phyloP scores from a whole-genome alignment of 2,888 invertebrate genomes.

The Drosophila merina region DNA sequence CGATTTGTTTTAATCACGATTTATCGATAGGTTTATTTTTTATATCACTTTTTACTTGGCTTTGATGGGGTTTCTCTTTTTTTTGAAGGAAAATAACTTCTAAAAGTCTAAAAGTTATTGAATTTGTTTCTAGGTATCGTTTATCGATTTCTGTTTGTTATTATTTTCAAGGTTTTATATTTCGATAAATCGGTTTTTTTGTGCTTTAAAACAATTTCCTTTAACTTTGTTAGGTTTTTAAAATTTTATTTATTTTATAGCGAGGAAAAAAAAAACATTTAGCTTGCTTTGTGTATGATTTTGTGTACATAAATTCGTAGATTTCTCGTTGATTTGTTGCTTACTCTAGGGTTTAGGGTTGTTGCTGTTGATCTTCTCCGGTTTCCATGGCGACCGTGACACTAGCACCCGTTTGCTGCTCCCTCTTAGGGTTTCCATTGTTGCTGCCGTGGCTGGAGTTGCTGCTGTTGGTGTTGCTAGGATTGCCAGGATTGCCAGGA shows the following conservation, averaged over 20 bases:
- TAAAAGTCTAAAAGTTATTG: too few species aligned
- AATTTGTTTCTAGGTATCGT: too few species aligned
- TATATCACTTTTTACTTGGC: too few species aligned
- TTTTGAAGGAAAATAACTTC: too few species aligned
- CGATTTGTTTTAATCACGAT: background rate
- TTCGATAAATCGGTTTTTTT: background rate
- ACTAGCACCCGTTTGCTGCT: slow-evolving; percentile 20
- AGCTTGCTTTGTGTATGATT: slow-evolving; percentile 14
- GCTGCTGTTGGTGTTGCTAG: slow-evolving; percentile 33
- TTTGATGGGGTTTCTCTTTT: too few species aligned
- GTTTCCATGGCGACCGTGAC: background rate
- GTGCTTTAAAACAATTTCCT: background rate
- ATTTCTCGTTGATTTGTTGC: slow-evolving; percentile 36
- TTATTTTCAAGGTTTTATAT: background rate
- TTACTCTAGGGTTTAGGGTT: slow-evolving; percentile 1
- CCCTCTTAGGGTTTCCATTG: slow-evolving; percentile 22
- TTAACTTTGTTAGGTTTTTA: slow-evolving; percentile 22
- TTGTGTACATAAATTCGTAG: slow-evolving; percentile 62
- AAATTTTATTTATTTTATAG: slow-evolving; percentile 41
- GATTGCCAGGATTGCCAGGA: too few species aligned
- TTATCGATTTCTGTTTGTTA: background rate
- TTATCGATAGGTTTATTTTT: background rate
- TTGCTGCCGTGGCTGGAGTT: slow-evolving; percentile 28
- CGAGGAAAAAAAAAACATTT: slow-evolving; percentile 51
- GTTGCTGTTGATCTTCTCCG: slow-evolving; percentile 7